Evolutionary conservation across 2,113 vertebrate genomes (phyloP), one percentile per base, ranked within the genome.

Genomic region (Tautogolabrus adspersus): DNA sequence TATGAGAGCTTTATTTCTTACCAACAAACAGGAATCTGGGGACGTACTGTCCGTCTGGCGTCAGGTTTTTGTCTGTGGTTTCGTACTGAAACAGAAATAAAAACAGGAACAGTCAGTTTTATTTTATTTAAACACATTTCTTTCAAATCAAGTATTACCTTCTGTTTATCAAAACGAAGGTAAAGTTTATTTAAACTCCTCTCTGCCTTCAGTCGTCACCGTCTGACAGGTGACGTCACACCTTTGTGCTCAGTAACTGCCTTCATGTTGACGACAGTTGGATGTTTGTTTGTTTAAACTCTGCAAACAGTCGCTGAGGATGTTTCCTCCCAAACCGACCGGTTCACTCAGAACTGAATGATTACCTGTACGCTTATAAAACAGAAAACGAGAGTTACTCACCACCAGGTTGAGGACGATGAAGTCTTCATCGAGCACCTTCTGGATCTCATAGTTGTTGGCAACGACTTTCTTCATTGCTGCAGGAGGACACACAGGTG

Each of bases 11-110:
- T 34, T 34, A 6, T 34, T 34, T 34, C 64, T 66, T 54, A 99
- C 98, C 98, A 1, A 99, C 93, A 91, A 99, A 99, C 22, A 99
- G 2, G 78, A 99, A 85, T 72, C 98, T 96, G 77, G 98, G 98
- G 47, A 99, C 98, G 0, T 99, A 99, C 68, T 98, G 96, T 55
- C 97, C 97, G 1, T 99, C 98, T 38, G 97, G 98, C 23, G 96
- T 94, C 22, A 99, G 95, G 55, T 99, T 95, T 82, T 98, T 98
- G 89, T 99, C 98, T 54, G 95, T 97, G 49, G 97, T 98, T 94
- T 99, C 98, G 75, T 97, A 97, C 98, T 99, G 87, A 26, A 34
- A 2, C 21, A 77, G 8, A 65, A 26, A 59, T 2, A 47, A 47
- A 42, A 2, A 9, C 4, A 26, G 26, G 26, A 26, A 26, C 2